Base-by-base conservation (phyloP, 2,113 vertebrate genomes). In the Carassius auratus region DNA sequence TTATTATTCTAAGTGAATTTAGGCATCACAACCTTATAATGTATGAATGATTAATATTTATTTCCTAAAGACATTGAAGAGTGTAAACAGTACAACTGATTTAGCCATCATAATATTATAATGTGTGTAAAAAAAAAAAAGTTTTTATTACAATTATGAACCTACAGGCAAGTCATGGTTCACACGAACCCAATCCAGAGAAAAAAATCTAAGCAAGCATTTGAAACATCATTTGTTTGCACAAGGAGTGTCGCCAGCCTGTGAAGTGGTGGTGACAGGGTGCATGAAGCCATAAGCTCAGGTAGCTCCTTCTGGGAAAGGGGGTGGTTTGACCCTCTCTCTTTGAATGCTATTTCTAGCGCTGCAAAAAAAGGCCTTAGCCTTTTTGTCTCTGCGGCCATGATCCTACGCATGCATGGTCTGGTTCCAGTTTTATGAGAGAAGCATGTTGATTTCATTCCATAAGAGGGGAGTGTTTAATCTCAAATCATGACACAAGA, bases 141-240 rank as follows among this genome's bases (percentile, higher is more conserved):
- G 30, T 30, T 30, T 30, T 30, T 30, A 30, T 30, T 30, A 30
- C 30, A 30, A 30, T 38, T 38, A 38, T 38, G 19, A 50, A 17
- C 45, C 45, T 52, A 52, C 74, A 81, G 50, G 61, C 42, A 74
- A 42, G 19, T 8, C 62, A 50, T 12, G 33, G 33, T 4, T 76
- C 83, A 23, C 71, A 89, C 85, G 84, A 75, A 78, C 77, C 84
- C 33, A 36, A 0, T 76, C 50, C 79, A 59, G n/a, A 78, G 42
- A 21, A 45, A 90, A 92, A 92, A 93, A 93, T 93, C 92, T 92
- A 90, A 92, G 92, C 91, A 90, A 91, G 91, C 90, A 92, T 92
- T 93, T 91, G 90, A 92, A 93, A 90, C 92, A 91, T 91, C 91
- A 90, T 92, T 92, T 95, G 92, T 94, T 94, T 93, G 94, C 92